A percentile compares a stretch with the other conserved stretches of the same genome.
These are phyloP conservation scores for Lordiphosa andalusiaca DNA, from an alignment of 2,888 invertebrate species.

Conservation along the genomic window DNA sequence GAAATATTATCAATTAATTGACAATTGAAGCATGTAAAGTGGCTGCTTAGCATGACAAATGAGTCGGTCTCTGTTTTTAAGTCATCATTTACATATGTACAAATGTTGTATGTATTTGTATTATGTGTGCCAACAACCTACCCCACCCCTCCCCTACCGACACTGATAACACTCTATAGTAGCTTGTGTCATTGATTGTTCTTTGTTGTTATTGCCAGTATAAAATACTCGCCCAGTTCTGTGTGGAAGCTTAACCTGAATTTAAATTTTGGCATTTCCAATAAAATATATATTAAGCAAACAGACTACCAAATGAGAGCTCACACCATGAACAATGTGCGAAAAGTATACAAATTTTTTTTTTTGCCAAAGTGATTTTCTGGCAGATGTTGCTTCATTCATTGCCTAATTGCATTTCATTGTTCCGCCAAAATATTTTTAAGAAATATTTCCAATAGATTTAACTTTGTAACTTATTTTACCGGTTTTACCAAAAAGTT, in stretches of 20 bases:
- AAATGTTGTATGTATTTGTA: too few relatives aligned
- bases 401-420: slow-evolving; percentile 11
- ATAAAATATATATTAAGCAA: slow-evolving; percentile 25
- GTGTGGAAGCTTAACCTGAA: neutral
- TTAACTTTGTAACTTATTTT: slow-evolving; percentile 8
- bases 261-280: slow-evolving; percentile 18
- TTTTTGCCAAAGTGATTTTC: slow-evolving; percentile 4
- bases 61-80: too few relatives aligned
- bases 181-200: neutral
- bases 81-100: too few relatives aligned
- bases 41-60: too few relatives aligned
- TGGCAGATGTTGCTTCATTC: slow-evolving; percentile 16
- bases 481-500: slow-evolving; percentile 20
- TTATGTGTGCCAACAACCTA: too few relatives aligned
- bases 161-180: neutral
- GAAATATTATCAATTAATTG: too few relatives aligned
- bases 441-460: slow-evolving; percentile 11
- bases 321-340: slow-evolving; percentile 25
- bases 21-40: too few relatives aligned
- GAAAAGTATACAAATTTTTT: slow-evolving; percentile 5
- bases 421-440: slow-evolving; percentile 16
- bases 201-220: neutral
- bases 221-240: too few relatives aligned
- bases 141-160: too few relatives aligned
- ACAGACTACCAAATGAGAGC: slow-evolving; percentile 11